Percentiles rank a stretch among this genome's conserved stretches.
Evolutionary conservation across 2,113 vertebrate genomes (phyloP).

Genomic region (Ariopsis seemanni): DNA sequence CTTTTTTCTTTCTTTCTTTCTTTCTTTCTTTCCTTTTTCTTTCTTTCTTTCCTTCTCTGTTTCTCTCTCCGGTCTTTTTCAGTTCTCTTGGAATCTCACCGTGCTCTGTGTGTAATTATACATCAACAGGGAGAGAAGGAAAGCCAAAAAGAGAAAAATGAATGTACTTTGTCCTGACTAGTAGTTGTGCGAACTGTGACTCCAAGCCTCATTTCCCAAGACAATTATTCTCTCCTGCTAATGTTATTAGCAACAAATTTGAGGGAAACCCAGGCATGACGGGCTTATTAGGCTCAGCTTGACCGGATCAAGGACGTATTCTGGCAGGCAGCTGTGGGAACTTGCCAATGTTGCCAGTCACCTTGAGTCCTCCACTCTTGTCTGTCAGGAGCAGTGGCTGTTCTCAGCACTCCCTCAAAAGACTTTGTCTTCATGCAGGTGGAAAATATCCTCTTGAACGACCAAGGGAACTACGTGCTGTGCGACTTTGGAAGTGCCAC

Average conservation of each 20-base stretch:
- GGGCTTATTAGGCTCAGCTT: background rate
- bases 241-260: constrained; percentile 28
- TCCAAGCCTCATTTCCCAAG: constrained; percentile 10
- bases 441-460: constrained; percentile 93
- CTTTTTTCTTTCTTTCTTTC: too few species aligned
- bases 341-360: constrained; percentile 32
- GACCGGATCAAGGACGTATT: constrained; percentile 22
- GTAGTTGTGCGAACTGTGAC: background rate
- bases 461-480: constrained; percentile 91
- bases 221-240: constrained; percentile 8
- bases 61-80: background rate
- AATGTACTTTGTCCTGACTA: background rate
- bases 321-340: constrained; percentile 44
- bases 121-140: background rate
- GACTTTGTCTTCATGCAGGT: constrained; percentile 73
- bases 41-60: background rate
- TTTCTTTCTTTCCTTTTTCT: background rate
- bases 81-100: background rate
- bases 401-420: constrained; percentile 19
- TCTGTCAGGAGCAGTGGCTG: constrained; percentile 18
- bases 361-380: constrained; percentile 4
- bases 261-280: constrained; percentile 9
- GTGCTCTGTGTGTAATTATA: background rate
- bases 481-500: constrained; percentile 98
- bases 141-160: background rate